phyloP scores from a whole-genome alignment of 2,113 vertebrate species.

The Hippotragus niger region DNA sequence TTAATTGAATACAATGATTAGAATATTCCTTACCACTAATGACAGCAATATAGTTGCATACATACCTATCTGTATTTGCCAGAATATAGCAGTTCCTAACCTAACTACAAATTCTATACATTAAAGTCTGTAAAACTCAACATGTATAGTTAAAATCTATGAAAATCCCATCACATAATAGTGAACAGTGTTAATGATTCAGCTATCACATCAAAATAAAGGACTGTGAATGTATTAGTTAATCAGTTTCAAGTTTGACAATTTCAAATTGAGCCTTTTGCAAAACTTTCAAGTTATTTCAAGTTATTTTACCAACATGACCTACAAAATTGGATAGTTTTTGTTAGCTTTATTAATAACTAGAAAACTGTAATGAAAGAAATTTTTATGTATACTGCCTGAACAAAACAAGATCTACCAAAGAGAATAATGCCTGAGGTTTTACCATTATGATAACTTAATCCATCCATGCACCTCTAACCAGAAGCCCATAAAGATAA shows the following conservation, averaged over 20 bases:
- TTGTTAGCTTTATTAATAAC: slow-evolving; percentile 20
- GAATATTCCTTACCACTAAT: not conserved
- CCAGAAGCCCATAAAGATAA: not conserved
- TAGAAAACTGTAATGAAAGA: not conserved
- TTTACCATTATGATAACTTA: not conserved
- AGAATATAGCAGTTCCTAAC: not conserved
- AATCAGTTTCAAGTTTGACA: not conserved
- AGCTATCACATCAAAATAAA: not conserved
- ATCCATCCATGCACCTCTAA: not conserved
- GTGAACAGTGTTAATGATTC: not conserved
- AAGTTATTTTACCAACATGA: not conserved
- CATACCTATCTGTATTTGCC: not conserved
- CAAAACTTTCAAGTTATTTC: not conserved
- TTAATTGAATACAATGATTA: not conserved
- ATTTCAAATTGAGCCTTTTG: not conserved
- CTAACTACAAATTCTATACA: not conserved
- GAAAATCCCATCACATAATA: not conserved
- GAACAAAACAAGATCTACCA: not conserved
- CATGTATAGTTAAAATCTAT: not conserved
- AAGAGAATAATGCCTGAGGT: not conserved
- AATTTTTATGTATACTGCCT: not conserved
- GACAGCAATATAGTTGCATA: not conserved
- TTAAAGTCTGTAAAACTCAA: not conserved
- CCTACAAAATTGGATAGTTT: not conserved
- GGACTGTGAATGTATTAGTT: not conserved